Evolutionary conservation across 2,113 vertebrate genomes (phyloP), one percentile per base, ranked within the genome.

Genomic region (Polypterus senegalus): DNA sequence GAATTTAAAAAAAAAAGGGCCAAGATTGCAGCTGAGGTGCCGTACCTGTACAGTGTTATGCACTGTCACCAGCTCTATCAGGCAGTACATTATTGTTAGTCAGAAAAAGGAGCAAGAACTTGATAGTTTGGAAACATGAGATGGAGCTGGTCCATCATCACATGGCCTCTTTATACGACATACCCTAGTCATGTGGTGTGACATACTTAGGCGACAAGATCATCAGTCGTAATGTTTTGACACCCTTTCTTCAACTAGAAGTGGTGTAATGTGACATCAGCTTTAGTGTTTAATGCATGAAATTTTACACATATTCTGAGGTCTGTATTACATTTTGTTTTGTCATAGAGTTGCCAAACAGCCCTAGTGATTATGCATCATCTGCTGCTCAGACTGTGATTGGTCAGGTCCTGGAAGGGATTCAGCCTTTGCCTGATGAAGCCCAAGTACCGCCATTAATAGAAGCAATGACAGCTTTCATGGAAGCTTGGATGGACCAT

Each of bases 401-500:
- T 74, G 92, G 88, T 9, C 91, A 86, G 62, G 88, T 91, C 59
- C 71, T 95, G 64, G 86, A 89, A 64, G 82, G 87, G 0, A 66
- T 86, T 43, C 86, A 72, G 51, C 78, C 75, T 3, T 49, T 96
- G 58, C 77, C 89, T 1, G 79, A 76, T 0, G 81, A 91, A 0
- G 79, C 80, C 43, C 80, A 88, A 56, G 70, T 65, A 1, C 76
- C 82, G 9, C 67, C 84, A 1, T 76, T 96, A 58, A 74, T 81
- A 3, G 78, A 83, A 51, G 87, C 83, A 0, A 83, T 81, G 67
- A 92, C 88, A 0, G 91, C 90, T 7, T 88, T 91, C 72, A 75
- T 92, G 79, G 89, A 89, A 67, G 89, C 90, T 3, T 96, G 92
- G 92, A 90, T 96, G 78, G 88, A 92, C 45, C 88, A 93, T 71